These are phyloP conservation scores for Nothobranchius furzeri DNA, from an alignment of 2,113 vertebrate genomes.

Conservation along the genomic window DNA sequence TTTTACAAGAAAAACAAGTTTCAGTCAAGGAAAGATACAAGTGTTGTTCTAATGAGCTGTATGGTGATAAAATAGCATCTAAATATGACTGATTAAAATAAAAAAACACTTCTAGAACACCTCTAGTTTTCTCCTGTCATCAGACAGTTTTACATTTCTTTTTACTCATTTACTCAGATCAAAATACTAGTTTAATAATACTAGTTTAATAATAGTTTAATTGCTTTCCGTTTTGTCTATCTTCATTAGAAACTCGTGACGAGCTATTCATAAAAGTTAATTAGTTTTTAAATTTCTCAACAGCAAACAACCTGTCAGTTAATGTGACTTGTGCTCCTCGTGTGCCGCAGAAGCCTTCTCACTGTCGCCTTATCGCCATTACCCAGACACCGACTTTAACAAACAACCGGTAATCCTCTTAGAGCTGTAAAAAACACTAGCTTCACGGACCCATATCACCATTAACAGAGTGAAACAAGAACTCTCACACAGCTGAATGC, in stretches of 20 bases:
- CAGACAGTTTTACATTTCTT: too few relatives aligned
- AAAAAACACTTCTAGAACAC: too few relatives aligned
- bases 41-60: too few relatives aligned
- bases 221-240: background rate
- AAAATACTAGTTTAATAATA: too few relatives aligned
- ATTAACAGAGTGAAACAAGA: constrained; percentile 61
- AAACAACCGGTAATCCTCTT: constrained; percentile 78
- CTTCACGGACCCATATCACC: constrained; percentile 37
- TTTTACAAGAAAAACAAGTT: too few relatives aligned
- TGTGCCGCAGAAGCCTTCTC: constrained; percentile 34
- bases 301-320: constrained; percentile 39
- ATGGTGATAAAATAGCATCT: too few relatives aligned
- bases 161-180: too few relatives aligned
- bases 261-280: constrained; percentile 21
- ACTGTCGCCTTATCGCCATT: constrained; percentile 70
- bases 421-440: constrained; percentile 61
- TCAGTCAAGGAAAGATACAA: too few relatives aligned
- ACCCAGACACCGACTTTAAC: constrained; percentile 68
- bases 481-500: constrained; percentile 44
- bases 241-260: background rate
- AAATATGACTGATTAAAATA: too few relatives aligned
- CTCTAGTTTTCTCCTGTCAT: too few relatives aligned
- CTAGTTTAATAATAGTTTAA: background rate
- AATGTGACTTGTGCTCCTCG: background rate
- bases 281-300: constrained; percentile 27